These are phyloP conservation scores for Periplaneta americana DNA, from an alignment of 1,140 invertebrate species.

Conservation along the genomic window DNA sequence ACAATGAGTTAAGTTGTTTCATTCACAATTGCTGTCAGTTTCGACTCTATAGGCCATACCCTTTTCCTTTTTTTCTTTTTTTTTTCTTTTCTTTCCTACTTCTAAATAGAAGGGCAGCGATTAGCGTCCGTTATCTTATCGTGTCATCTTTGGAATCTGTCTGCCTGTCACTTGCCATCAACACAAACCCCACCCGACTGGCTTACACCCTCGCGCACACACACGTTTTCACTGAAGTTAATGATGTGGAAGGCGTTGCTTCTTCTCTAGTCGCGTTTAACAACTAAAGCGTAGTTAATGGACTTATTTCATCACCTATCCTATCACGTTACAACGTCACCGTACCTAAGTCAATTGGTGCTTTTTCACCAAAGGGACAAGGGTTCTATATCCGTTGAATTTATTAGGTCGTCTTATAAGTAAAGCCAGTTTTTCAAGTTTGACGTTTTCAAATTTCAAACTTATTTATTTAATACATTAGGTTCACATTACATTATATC, in stretches of 20 bases:
- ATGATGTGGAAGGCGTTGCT: background rate
- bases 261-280: too few species aligned
- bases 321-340: too few species aligned
- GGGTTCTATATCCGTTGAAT: too few species aligned
- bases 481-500: too few species aligned
- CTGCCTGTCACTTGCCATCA: background rate
- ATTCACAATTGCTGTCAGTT: slow-evolving; percentile 3
- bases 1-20: background rate
- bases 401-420: too few species aligned
- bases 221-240: background rate
- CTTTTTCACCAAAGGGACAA: too few species aligned
- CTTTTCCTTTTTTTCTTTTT: background rate
- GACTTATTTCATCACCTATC: too few species aligned
- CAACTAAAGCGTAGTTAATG: too few species aligned
- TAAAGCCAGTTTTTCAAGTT: too few species aligned
- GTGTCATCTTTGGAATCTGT: background rate
- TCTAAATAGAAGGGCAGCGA: background rate
- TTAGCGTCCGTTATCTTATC: slow-evolving; percentile 6
- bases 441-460: too few species aligned
- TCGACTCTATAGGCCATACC: background rate
- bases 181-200: background rate
- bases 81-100: background rate
- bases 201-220: background rate
- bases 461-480: too few species aligned
- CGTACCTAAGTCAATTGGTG: too few species aligned